phyloP scores from a whole-genome alignment of 1,140 invertebrate species.

The Halictus rubicundus region DNA sequence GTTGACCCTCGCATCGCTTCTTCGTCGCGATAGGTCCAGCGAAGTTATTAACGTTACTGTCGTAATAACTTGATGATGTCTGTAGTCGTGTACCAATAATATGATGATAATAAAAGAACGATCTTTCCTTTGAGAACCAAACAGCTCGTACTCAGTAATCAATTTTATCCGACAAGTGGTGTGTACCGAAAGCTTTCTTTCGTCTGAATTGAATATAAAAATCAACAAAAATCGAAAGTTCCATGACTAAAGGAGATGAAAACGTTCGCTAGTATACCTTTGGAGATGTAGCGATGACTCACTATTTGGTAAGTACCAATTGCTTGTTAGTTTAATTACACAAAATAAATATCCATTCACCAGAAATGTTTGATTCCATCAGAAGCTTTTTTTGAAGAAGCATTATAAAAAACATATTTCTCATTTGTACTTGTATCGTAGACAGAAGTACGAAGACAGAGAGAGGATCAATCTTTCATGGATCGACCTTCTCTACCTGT shows the following conservation, averaged over 20 bases:
- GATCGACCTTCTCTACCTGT: constrained; percentile 57
- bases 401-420: background rate
- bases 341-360: too few species aligned
- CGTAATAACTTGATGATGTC: constrained; percentile 16
- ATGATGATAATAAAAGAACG: constrained; percentile 44
- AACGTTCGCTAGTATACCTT: background rate
- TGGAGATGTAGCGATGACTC: constrained; percentile 48
- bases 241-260: background rate
- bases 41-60: constrained; percentile 42
- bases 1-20: constrained; percentile 44
- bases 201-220: background rate
- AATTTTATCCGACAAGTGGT: constrained; percentile 21
- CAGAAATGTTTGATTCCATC: background rate
- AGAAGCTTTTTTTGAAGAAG: background rate
- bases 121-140: constrained; percentile 51
- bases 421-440: background rate
- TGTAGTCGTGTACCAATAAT: constrained; percentile 20
- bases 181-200: constrained; percentile 1
- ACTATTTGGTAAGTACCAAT: constrained; percentile 12
- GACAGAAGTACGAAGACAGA: constrained; percentile 13
- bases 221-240: constrained; percentile 6
- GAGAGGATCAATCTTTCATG: constrained; percentile 63
- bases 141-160: constrained; percentile 35
- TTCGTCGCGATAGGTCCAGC: constrained; percentile 9
- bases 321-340: too few species aligned